Percentiles rank a stretch among this genome's conserved stretches.
Evolutionary conservation across 2,113 vertebrate species (phyloP).

Genomic region (Rhegmatorhina hoffmannsi): DNA sequence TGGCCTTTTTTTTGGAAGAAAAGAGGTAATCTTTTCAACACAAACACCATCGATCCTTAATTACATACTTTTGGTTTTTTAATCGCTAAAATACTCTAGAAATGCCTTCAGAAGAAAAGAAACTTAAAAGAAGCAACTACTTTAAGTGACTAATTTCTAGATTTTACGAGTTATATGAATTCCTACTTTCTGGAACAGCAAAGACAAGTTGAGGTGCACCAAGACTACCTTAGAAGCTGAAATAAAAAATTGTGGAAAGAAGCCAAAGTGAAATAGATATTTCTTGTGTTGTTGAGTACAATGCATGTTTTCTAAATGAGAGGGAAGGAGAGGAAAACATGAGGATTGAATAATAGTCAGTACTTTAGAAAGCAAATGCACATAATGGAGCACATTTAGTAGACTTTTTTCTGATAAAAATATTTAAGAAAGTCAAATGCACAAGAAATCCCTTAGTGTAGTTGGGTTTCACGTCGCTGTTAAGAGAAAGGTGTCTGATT

Average conservation of each 20-base stretch:
- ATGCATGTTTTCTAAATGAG: not conserved
- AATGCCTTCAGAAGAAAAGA: not conserved
- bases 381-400: not conserved
- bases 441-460: not conserved
- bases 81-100: not conserved
- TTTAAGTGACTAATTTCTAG: not conserved
- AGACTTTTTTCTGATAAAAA: not conserved
- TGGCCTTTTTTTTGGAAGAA: not conserved
- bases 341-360: not conserved
- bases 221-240: not conserved
- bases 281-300: not conserved
- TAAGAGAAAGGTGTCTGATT: not conserved
- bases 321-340: not conserved
- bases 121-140: not conserved
- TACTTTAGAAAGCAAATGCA: not conserved
- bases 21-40: not conserved
- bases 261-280: not conserved
- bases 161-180: not conserved
- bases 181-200: not conserved
- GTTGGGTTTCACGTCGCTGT: not conserved
- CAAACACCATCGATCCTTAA: not conserved
- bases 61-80: not conserved
- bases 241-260: not conserved
- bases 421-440: not conserved
- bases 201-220: not conserved